These are phyloP conservation scores for Metridium senile DNA, from an alignment of 92 coral and sea anemone species.

Conservation along the genomic window DNA sequence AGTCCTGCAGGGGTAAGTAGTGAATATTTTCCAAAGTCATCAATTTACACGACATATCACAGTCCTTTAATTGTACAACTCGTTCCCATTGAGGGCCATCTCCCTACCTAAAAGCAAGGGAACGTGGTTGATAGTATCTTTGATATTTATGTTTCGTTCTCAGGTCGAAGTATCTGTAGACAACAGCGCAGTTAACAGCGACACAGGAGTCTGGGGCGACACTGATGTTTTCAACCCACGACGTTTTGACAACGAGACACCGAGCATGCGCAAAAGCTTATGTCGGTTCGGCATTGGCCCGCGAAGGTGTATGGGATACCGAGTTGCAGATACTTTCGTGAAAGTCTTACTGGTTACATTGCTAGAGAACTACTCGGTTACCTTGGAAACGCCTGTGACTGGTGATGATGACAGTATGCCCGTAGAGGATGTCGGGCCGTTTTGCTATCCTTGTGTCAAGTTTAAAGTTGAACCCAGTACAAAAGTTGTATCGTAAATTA, in stretches of 20 bases:
- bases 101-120: too few species aligned
- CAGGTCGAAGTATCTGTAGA: conserved; percentile 70
- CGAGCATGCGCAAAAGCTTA: conserved; percentile 71
- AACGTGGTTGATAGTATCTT: too few species aligned
- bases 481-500: background rate
- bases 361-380: conserved; percentile 23
- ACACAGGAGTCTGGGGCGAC: conserved; percentile 62
- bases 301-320: conserved; percentile 71
- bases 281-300: conserved; percentile 73
- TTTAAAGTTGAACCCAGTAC: conserved; percentile 36
- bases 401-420: conserved; percentile 62
- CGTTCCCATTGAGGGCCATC: too few species aligned
- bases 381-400: conserved; percentile 55
- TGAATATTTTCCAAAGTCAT: background rate
- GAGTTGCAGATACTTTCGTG: conserved; percentile 73
- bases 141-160: background rate
- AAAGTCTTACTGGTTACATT: conserved; percentile 47
- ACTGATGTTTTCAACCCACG: conserved; percentile 57
- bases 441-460: conserved; percentile 52
- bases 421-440: conserved; percentile 56
- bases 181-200: conserved; percentile 64
- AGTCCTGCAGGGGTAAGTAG: conserved; percentile 63
- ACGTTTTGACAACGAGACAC: conserved; percentile 72
- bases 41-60: background rate
- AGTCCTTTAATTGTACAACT: background rate